phyloP scores from a whole-genome alignment of 2,113 vertebrate species.

The Microcebus ravelobensis region DNA sequence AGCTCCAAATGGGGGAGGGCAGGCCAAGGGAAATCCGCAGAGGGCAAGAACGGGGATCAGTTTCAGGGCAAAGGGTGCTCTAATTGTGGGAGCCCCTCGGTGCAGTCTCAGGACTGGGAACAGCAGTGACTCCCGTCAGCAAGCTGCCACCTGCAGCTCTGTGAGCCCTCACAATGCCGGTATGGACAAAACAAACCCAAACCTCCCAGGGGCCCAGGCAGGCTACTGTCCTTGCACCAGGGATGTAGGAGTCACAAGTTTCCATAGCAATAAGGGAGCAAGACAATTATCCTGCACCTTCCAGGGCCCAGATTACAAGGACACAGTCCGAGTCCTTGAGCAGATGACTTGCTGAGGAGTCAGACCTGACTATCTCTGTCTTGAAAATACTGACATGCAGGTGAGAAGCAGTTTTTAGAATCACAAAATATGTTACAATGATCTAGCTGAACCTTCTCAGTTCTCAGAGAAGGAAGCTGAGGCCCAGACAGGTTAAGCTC shows the following conservation, averaged over 20 bases:
- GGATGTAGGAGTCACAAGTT: conserved; percentile 52
- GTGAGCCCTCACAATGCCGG: background rate
- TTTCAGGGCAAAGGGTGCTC: background rate
- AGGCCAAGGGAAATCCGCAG: background rate
- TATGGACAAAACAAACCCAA: conserved; percentile 26
- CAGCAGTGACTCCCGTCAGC: background rate
- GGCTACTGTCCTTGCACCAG: conserved; percentile 1
- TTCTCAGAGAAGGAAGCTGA: background rate
- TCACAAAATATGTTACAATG: background rate
- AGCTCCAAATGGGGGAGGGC: background rate
- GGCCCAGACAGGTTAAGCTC: background rate
- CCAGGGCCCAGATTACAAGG: conserved; percentile 45
- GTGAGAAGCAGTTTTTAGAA: background rate
- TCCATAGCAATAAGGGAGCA: conserved; percentile 65
- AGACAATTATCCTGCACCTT: conserved; percentile 61
- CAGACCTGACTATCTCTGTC: background rate
- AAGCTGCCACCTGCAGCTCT: background rate
- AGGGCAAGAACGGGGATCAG: background rate
- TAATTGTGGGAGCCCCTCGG: background rate
- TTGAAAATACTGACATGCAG: conserved; percentile 39
- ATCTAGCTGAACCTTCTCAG: background rate
- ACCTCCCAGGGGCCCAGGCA: background rate
- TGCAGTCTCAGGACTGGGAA: background rate
- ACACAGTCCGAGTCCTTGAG: conserved; percentile 28
- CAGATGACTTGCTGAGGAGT: conserved; percentile 21